Conservation (phyloP, 2,888 invertebrate species). For the Hetaerina titia region DNA sequence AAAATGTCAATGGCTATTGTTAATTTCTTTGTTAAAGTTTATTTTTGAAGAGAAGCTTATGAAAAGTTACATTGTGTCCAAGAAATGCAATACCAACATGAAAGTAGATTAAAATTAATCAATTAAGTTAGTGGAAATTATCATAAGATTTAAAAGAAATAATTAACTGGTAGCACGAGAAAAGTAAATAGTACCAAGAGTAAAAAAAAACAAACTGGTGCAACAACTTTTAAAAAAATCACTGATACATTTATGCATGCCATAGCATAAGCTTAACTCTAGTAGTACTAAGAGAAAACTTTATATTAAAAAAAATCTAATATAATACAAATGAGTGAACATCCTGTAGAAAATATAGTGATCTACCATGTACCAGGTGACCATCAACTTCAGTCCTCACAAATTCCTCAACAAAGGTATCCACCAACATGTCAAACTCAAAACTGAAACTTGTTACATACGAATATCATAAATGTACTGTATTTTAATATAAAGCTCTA, state of each 20-base stretch:
- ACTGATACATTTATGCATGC: neutral
- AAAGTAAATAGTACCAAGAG: neutral
- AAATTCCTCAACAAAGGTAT: no score
- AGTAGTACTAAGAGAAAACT: neutral
- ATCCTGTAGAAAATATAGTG: no score
- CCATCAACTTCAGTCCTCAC: no score
- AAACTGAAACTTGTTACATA: no score
- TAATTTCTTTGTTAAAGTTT: neutral
- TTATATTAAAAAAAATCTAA: neutral
- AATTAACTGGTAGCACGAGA: neutral
- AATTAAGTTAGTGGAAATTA: neutral
- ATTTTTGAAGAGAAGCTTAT: no score
- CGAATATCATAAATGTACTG: no score
- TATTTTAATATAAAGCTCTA: no score
- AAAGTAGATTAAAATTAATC: neutral
- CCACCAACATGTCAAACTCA: no score
- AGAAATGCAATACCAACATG: no score
- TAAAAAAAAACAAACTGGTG: neutral
- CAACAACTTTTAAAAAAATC: neutral
- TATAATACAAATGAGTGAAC: no score
- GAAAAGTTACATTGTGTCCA: no score
- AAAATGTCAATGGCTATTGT: neutral
- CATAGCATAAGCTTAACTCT: conserved; percentile 18
- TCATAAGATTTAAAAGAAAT: neutral
- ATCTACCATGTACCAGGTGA: no score